Evolutionary conservation across 1,140 invertebrate genomes (phyloP), one percentile per base, ranked within the genome.

Genomic region (Hylaeus volcanicus): DNA sequence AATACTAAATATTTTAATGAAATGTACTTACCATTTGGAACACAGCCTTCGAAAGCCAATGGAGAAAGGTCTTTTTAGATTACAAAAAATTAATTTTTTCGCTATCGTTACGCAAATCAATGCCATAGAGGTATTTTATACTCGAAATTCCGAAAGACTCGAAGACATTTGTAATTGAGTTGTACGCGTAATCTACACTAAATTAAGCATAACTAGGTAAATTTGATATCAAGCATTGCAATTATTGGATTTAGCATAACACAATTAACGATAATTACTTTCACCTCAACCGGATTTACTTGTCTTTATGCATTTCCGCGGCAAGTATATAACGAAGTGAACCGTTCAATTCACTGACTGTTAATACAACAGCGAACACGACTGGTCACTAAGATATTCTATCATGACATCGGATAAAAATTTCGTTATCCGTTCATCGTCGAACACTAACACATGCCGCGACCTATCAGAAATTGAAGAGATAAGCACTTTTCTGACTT

Each of bases 351-450:
- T 51, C 43, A 60, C 55, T 15, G 12, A 43, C 43, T 74, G 43
- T 9, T 51, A 39, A 51, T 63, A 11, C 12, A 26, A 2, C n/a
- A 56, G 5, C 8, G 14, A 74, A 55, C 9, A 15, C 51, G 55
- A 71, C 5, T 51, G 64, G 53, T 58, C 58, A 71, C 65, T 58
- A 43, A 74, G 73, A 74, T 80, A 80, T 71, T 71, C 37, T 61
- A 5, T 41, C 76, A 53, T 83, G 63, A 56, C 39, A 73, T 68
- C 66, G 75, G 73, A 74, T 86, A 83, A 86, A 70, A 75, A 86
- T 61, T 45, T 74, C 43, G 70, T 86, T 83, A 83, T 86, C 84
- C 74, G 65, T 71, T 74, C 64, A 85, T 78, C 78, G 48, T 15
- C n/a, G 55, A 70, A 73, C 53, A 63, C 51, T 14, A 61, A 51